Evolutionary conservation across 1,140 invertebrate genomes (phyloP), one percentile per base, ranked within the genome.

Genomic region (Zaprionus gabonicus): DNA sequence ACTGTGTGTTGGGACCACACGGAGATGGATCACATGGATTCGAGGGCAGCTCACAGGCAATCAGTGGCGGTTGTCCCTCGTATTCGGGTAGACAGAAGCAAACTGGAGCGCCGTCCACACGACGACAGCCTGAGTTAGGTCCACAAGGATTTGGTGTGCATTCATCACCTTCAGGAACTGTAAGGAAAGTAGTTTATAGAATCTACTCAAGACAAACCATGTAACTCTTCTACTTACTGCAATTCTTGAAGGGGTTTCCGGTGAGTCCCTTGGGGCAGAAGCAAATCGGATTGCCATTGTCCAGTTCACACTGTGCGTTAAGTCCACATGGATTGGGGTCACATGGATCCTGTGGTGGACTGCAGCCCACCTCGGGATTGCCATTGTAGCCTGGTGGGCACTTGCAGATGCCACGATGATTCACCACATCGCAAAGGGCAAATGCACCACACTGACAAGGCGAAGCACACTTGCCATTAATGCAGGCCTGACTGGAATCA

Each of bases 201-300:
- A 20, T 55, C 4, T 7, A 34, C 9, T 20, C 0, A 10, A 17
- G 2, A 4, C 12, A 2, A 13, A 2, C 0, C 31, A 28, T 23
- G 0, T 1, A n/a, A 31, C 3, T 36, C 27, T 72, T 36, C 55
- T 91, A 97, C 96, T 95, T 95, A 98, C 97, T 97, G 94, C 97
- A 98, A 93, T 96, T 97, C 73, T 96, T 95, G 87, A 98, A 98
- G 13, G 97, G 97, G 95, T 98, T 98, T 93, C 97, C 97, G 12
- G 97, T 98, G 63, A 97, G 94, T 78, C 97, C 97, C 91, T 97
- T 97, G 0, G 97, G 97, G 92, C 97, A 98, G 93, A 95, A 97
- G 85, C 97, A 98, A 76, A 98, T 97, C 1, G 97, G 97, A 93
- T 96, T 96, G 71, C 97, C 97, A 83, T 97, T 96, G 82, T 97